Base-by-base conservation (phyloP, 2,888 invertebrate genomes). In the Hirudinaria manillensis region DNA sequence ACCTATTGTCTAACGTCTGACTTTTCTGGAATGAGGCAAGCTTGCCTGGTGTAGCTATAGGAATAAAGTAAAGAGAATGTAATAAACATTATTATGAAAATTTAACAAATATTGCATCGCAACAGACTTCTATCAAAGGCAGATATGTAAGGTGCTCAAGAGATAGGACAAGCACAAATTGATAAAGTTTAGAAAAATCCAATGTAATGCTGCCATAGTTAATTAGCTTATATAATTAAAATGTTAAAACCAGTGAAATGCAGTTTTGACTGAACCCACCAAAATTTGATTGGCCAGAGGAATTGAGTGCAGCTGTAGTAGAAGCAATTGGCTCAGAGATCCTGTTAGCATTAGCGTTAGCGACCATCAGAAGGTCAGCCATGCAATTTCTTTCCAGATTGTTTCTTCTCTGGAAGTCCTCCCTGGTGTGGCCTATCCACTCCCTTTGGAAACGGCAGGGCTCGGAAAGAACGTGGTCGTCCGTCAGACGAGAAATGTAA, bases 1-100 rank as follows among this genome's bases (percentile, higher is more conserved):
- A 24, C 65, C 55, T 73, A 61, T 65, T 56, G 56, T 73, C 73
- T 29, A 73, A 36, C 13, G 73, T 73, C 45, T 73, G 73, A 38
- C 73, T 73, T 73, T 73, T 73, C 56, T 29, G 36, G 27, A 56
- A 36, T 27, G 73, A 24, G 38, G 4, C 34, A 34, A 61, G 3
- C 34, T 73, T 73, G 19, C 24, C 73, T 73, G 65, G 19, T 6
- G 73, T 34, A n/a, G 3, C n/a, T 27, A 24, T 10, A 68, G 3
- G 16, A n/a, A 36, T 21, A 16, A 68, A 34, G 2, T 29, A 34
- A 68, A 2, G n/a, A 6, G 3, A 2, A 68, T 2, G 24, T 34
- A 67, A 68, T n/a, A 68, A 32, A 16, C 2, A 27, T 61, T 27
- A 61, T 29, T 27, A 61, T 61, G 3, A 16, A 61, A 61, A 29